A percentile compares a stretch with the other conserved stretches of the same genome.
Conservation (phyloP, 2,113 vertebrate species). For the Pteruthius melanotis region DNA sequence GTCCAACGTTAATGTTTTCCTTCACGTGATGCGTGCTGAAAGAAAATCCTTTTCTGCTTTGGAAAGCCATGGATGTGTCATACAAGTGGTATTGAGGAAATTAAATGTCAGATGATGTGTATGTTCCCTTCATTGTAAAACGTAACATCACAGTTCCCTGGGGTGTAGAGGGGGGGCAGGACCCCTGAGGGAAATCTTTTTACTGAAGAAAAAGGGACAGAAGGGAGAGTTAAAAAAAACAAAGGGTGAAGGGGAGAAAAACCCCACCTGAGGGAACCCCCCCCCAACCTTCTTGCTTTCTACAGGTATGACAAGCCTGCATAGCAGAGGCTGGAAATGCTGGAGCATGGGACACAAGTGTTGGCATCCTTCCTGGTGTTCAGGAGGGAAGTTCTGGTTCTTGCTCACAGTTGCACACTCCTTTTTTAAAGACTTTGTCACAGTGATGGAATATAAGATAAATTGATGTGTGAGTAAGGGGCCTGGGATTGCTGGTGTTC, state of each 20-base stretch:
- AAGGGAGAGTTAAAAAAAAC: neutral
- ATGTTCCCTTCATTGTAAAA: neutral
- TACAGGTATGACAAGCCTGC: neutral
- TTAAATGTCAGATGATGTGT: neutral
- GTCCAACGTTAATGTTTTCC: neutral
- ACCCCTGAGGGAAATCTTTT: neutral
- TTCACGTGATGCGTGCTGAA: neutral
- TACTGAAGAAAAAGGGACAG: neutral
- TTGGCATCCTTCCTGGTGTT: neutral
- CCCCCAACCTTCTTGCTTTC: neutral
- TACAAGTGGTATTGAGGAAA: neutral
- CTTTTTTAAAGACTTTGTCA: neutral
- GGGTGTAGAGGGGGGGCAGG: neutral
- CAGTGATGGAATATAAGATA: neutral
- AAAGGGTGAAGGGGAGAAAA: rapidly evolving
- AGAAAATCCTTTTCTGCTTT: neutral
- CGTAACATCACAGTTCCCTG: neutral
- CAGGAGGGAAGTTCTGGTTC: neutral
- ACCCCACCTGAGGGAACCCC: rapidly evolving
- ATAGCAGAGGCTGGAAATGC: neutral
- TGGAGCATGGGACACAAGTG: rapidly evolving
- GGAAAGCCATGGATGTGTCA: neutral
- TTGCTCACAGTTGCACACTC: neutral
- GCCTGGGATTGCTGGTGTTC: neutral
- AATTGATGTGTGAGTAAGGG: neutral